Evolutionary conservation across 2,113 vertebrate species (phyloP).

Genomic region (Alligator mississippiensis): DNA sequence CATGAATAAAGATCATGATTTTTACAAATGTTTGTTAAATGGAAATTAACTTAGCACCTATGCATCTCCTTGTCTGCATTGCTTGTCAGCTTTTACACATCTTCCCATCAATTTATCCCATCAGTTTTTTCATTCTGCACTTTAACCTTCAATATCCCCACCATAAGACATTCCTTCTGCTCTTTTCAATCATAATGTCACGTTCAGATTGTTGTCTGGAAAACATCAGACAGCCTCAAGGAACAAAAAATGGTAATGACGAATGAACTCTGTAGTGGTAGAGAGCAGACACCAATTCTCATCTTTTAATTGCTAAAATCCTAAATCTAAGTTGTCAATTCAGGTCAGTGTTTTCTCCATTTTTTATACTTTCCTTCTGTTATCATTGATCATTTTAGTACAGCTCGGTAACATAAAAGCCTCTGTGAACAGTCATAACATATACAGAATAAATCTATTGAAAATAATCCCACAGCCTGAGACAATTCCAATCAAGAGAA

Average conservation of each 20-base stretch:
- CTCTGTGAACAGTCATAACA: background rate
- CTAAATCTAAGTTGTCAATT: background rate
- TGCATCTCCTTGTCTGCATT: background rate
- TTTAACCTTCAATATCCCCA: background rate
- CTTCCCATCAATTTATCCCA: background rate
- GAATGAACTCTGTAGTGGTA: background rate
- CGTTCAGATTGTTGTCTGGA: background rate
- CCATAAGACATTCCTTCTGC: background rate
- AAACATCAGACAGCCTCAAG: background rate
- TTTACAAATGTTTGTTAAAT: background rate
- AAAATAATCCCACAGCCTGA: background rate
- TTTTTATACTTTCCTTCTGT: background rate
- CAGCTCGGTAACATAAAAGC: background rate
- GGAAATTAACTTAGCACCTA: background rate
- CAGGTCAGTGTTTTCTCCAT: background rate
- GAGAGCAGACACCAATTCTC: background rate
- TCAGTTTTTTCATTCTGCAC: background rate
- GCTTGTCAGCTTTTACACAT: background rate
- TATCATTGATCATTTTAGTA: background rate
- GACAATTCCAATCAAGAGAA: accelerated
- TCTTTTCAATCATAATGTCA: background rate
- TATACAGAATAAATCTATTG: background rate
- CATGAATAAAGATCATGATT: background rate
- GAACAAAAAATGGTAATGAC: background rate
- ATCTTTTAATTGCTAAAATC: background rate